phyloP scores from a whole-genome alignment of 2,113 vertebrate species.

The Corydoras maculifer region DNA sequence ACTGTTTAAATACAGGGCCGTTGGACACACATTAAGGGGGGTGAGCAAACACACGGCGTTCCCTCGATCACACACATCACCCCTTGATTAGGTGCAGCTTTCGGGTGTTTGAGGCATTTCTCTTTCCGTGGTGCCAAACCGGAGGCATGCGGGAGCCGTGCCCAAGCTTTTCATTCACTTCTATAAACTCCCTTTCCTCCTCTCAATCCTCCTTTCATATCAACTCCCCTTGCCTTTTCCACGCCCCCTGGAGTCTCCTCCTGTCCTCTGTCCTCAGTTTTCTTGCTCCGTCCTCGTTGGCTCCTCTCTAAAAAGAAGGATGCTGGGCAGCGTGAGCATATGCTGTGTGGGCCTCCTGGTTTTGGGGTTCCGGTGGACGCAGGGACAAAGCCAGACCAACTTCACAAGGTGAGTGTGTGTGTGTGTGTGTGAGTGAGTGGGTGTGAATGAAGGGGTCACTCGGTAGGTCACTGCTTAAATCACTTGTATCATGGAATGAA shows the following conservation, averaged over 20 bases:
- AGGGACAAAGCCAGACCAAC: slow-evolving; percentile 60
- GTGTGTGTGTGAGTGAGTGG: slow-evolving; percentile 14
- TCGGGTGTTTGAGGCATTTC: background rate
- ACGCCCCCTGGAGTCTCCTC: slow-evolving; percentile 32
- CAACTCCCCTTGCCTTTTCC: slow-evolving; percentile 41
- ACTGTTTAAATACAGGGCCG: too few species aligned
- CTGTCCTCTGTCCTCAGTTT: slow-evolving; percentile 38
- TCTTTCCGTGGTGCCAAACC: slow-evolving; percentile 1
- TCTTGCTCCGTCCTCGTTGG: slow-evolving; percentile 30
- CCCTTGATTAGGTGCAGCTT: too few species aligned
- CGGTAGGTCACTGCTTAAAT: background rate
- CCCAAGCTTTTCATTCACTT: background rate
- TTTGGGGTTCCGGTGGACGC: slow-evolving; percentile 53
- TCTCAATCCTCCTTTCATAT: slow-evolving; percentile 22
- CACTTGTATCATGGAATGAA: too few species aligned
- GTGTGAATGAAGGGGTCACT: slow-evolving; percentile 23
- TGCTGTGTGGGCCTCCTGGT: slow-evolving; percentile 50
- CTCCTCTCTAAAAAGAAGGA: slow-evolving; percentile 43
- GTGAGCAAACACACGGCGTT: too few species aligned
- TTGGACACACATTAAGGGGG: too few species aligned
- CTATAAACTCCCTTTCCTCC: background rate
- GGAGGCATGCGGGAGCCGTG: slow-evolving; percentile 29
- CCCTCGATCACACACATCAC: too few species aligned
- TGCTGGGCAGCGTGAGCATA: slow-evolving; percentile 51
- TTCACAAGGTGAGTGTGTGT: slow-evolving; percentile 55